These are phyloP conservation scores for Hucho hucho DNA, from an alignment of 2,113 vertebrate species.

Conservation along the genomic window DNA sequence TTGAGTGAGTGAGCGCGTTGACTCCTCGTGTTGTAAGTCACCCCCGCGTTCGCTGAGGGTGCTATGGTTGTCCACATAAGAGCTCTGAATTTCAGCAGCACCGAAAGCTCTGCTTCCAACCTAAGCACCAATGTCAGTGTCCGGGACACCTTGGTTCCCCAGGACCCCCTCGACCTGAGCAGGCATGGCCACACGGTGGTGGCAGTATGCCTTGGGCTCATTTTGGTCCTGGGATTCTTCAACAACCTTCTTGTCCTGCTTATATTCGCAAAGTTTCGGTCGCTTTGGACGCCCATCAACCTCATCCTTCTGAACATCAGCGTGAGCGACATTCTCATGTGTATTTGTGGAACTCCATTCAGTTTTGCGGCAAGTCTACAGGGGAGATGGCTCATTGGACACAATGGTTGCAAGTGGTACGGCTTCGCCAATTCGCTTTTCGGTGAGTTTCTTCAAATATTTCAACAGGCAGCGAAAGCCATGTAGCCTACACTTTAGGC, in stretches of 20 bases:
- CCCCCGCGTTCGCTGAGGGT: conserved; percentile 4
- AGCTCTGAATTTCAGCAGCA: conserved; percentile 59
- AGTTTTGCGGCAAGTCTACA: conserved; percentile 73
- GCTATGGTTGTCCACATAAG: conserved; percentile 59
- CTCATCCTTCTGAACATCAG: conserved; percentile 76
- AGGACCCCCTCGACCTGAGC: conserved; percentile 52
- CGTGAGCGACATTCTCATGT: conserved; percentile 73
- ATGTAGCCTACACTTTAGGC: no score
- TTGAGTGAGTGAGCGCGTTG: background rate
- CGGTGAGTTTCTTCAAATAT: conserved; percentile 58
- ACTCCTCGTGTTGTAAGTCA: background rate
- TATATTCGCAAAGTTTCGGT: conserved; percentile 62
- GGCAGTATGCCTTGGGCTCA: conserved; percentile 68
- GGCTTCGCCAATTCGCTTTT: conserved; percentile 78
- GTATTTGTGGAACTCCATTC: conserved; percentile 70
- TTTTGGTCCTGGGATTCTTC: conserved; percentile 64
- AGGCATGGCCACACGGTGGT: conserved; percentile 65
- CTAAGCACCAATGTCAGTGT: conserved; percentile 34
- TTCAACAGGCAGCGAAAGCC: background rate
- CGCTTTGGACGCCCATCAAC: conserved; percentile 72
- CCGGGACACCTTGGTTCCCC: conserved; percentile 24
- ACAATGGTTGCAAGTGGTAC: conserved; percentile 71
- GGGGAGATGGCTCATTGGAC: conserved; percentile 69
- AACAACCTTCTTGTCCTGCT: conserved; percentile 65
- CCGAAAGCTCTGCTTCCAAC: conserved; percentile 49